Base-by-base conservation (phyloP, 2,113 vertebrate genomes). In the Phalacrocorax brasilianus region DNA sequence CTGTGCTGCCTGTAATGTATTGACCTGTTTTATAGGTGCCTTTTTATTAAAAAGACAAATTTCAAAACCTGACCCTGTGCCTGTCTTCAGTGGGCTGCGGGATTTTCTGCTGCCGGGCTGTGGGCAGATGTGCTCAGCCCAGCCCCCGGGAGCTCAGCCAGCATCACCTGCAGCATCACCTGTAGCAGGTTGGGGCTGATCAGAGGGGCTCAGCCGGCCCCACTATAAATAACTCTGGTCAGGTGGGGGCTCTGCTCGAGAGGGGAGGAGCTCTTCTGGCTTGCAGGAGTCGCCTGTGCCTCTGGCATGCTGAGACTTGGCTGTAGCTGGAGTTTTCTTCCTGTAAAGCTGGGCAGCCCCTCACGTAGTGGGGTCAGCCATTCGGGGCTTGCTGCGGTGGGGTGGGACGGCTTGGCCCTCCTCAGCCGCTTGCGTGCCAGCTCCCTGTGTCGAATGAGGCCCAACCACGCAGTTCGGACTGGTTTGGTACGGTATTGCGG, bases 21-120 rank as follows among this genome's bases (percentile, higher is more conserved):
- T 98, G 98, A 98, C 98, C 98, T 98, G 98, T 98, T 98, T 98
- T 98, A 98, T 98, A 98, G 98, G 98, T 98, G 98, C 98, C 98
- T 98, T 98, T 98, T 98, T 98, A 98, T 98, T 98, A 98, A 98
- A 98, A 98, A 98, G 97, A 98, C 94, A 96, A 97, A 97, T 96
- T 96, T 95, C 88, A 97, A 96, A 98, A 97, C 94, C 67, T 66
- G 78, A 33, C 65, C 92, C 67, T 50, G 91, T 85, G 74, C 73
- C 50, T 89, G 89, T 95, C 65, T 71, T 95, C 81, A 26, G 38
- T 71, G 61, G 17, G 6, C 3, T 21, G 38, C 0, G 2, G 30
- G 80, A 22, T 42, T 75, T 59, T 44, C 59, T 15, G n/a, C 19
- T 2, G 42, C 42, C 42, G 19, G 63, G 52, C 47, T 28, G 33